A percentile compares a stretch with the other conserved stretches of the same genome.
These are phyloP conservation scores for Motacilla tschutschensis DNA, from an alignment of 2,113 vertebrate species.

Conservation along the genomic window DNA sequence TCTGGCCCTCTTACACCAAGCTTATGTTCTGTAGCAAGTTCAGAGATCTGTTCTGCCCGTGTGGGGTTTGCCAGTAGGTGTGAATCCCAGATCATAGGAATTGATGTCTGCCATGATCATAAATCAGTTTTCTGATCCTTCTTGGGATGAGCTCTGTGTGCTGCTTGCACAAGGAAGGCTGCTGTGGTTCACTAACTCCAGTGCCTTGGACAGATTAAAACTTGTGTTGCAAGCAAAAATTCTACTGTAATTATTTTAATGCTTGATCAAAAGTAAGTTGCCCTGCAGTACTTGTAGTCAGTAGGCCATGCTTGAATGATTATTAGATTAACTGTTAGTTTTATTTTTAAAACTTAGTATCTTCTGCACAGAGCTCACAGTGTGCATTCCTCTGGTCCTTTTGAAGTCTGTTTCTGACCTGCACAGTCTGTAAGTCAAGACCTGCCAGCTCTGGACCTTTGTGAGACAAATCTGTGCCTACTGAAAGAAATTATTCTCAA, in stretches of 20 bases:
- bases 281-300: constrained; percentile 30
- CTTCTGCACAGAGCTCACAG: neutral
- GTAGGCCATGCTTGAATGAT: constrained; percentile 14
- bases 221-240: neutral
- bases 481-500: neutral
- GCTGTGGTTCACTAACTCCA: neutral
- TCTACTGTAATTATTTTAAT: constrained; percentile 39
- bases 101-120: neutral
- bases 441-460: neutral
- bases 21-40: neutral
- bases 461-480: neutral
- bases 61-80: neutral
- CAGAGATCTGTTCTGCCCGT: neutral
- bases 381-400: neutral
- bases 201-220: neutral
- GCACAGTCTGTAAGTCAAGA: neutral
- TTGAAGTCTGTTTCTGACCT: neutral
- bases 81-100: neutral
- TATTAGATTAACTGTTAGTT: constrained; percentile 53
- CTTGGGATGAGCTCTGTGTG: neutral
- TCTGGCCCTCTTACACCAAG: neutral
- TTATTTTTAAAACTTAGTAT: constrained; percentile 36
- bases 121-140: neutral
- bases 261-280: constrained; percentile 42
- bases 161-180: neutral